Evolutionary conservation across 2,797 vertebrate species (phyloP).

Genomic region (Serranus cabrilla): DNA sequence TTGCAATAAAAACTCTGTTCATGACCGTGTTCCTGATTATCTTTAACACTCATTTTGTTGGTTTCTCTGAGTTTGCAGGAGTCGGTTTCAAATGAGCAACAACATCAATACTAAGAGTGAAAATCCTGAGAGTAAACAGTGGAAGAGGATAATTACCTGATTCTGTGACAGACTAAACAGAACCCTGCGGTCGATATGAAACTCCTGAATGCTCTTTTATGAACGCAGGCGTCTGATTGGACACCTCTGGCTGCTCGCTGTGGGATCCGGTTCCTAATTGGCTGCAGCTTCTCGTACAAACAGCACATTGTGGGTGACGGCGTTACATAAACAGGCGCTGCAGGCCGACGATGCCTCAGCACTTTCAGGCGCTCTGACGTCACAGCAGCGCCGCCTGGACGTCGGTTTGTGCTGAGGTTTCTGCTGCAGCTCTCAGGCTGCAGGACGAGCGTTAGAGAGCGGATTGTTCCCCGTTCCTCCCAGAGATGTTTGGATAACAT

Average conservation of each 20-base stretch:
- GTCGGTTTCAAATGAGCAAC: background rate
- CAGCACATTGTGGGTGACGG: conserved; percentile 63
- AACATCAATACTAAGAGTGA: background rate
- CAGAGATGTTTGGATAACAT: conserved; percentile 17
- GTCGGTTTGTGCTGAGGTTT: conserved; percentile 1
- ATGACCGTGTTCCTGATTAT: no score
- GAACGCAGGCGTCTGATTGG: background rate
- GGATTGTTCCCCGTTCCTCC: background rate
- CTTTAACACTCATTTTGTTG: no score
- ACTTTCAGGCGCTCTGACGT: conserved; percentile 56
- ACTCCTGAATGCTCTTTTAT: background rate
- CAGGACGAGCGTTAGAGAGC: conserved; percentile 13
- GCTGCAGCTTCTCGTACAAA: conserved; percentile 70
- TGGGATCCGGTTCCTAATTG: conserved; percentile 60
- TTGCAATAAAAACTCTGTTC: no score
- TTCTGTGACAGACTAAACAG: conserved; percentile 32
- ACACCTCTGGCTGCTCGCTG: background rate
- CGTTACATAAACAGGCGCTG: conserved; percentile 50
- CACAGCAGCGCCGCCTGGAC: conserved; percentile 33
- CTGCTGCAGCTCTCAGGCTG: background rate
- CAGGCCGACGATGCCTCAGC: conserved; percentile 54
- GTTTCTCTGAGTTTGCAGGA: no score
- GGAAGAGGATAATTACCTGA: background rate
- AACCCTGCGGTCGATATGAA: background rate
- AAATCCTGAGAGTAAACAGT: background rate